Percentiles rank a stretch among this genome's conserved stretches.
phyloP scores from a whole-genome alignment of 2,113 vertebrate species.

The Melanotaenia duboulayi region DNA sequence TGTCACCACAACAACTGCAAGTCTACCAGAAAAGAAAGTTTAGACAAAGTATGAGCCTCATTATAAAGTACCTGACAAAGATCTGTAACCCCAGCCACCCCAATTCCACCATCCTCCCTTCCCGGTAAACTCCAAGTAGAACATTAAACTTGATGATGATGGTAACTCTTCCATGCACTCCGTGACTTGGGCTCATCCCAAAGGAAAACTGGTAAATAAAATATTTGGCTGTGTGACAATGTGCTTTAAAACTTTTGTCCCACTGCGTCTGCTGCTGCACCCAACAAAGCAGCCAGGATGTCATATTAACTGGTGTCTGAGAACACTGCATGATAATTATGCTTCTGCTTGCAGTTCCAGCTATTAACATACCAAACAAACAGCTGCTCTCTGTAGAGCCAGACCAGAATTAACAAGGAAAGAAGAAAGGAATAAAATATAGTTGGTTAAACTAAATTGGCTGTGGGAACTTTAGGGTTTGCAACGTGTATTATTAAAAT shows the following conservation, averaged over 20 bases:
- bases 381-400: background rate
- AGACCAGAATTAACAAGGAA: background rate
- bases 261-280: background rate
- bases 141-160: conserved; percentile 14
- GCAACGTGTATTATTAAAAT: background rate
- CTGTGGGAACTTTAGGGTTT: background rate
- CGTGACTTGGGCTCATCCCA: conserved; percentile 1
- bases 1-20: conserved; percentile 24
- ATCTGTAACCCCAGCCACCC: conserved; percentile 19
- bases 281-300: background rate
- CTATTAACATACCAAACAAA: background rate
- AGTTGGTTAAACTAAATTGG: background rate
- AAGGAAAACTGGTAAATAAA: background rate
- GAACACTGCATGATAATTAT: background rate
- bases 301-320: background rate
- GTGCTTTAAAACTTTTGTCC: too few species aligned
- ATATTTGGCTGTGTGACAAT: too few species aligned
- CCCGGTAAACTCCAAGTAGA: background rate
- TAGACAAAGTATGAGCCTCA: conserved; percentile 24
- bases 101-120: conserved; percentile 1
- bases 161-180: background rate
- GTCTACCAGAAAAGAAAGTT: conserved; percentile 32
- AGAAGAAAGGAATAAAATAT: too few species aligned
- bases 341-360: background rate
- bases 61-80: conserved; percentile 33